Evolutionary conservation across 2,888 invertebrate genomes (phyloP).

Genomic region (Notodonta dromedarius): DNA sequence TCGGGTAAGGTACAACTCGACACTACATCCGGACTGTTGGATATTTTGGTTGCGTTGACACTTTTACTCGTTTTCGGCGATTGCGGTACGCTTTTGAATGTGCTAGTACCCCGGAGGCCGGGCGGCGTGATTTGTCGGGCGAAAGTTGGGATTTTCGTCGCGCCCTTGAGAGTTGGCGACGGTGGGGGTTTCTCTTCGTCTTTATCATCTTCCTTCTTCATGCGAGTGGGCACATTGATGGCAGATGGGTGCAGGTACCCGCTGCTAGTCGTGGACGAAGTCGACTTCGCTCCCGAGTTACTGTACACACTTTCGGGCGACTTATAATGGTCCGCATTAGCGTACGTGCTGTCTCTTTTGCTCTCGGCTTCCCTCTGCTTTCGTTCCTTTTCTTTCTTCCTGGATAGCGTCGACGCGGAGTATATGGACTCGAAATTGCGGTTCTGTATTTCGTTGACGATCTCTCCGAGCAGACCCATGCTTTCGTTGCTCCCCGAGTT

Average conservation of each 20-base stretch:
- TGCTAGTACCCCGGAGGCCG: conserved; percentile 70
- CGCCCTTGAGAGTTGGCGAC: conserved; percentile 69
- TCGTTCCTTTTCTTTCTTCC: conserved; percentile 81
- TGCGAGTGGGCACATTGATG: conserved; percentile 85
- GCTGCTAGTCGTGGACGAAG: conserved; percentile 86
- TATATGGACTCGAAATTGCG: conserved; percentile 95
- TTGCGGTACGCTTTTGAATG: conserved; percentile 71
- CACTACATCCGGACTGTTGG: conserved; percentile 89
- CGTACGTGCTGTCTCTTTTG: conserved; percentile 83
- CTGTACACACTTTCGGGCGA: conserved; percentile 86
- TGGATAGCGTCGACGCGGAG: conserved; percentile 88
- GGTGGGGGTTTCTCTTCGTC: conserved; percentile 68
- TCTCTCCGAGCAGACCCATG: conserved; percentile 92
- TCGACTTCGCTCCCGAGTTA: conserved; percentile 85
- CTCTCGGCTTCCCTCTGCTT: conserved; percentile 49
- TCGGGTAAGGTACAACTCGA: conserved; percentile 87
- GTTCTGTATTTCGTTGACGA: conserved; percentile 94
- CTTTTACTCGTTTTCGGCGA: conserved; percentile 72
- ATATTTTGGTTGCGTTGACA: conserved; percentile 58
- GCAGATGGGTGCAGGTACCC: conserved; percentile 90
- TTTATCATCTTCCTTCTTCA: conserved; percentile 58
- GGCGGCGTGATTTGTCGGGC: conserved; percentile 80
- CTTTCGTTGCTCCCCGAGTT: conserved; percentile 86
- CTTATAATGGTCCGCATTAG: conserved; percentile 85
- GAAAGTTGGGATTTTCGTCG: conserved; percentile 77